Base-by-base conservation (phyloP, 1,140 invertebrate species). In the Macrobrachium rosenbergii region DNA sequence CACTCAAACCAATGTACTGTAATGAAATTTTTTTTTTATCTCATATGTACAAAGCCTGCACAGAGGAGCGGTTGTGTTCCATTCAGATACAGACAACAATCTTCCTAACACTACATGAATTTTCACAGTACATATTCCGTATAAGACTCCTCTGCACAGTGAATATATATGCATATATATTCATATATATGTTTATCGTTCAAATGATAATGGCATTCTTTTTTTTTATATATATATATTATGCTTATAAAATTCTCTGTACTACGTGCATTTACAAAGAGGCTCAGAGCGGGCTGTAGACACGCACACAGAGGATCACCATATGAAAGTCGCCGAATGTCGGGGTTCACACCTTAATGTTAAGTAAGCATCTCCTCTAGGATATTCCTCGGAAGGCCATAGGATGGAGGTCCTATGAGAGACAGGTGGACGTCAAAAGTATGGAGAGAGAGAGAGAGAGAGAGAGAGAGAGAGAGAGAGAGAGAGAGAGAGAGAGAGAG, bases 191-290 rank as follows among this genome's bases (percentile, higher is more conserved):
- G 21, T 3, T 45, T 63, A 67, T 67, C n/a, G 21, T 60, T 63
- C 63, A 81, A 45, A 81, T 63, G 63, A 81, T 67, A 60, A 81
- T 81, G 45, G 79, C 37, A n/a, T 43, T 81, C 28, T 37, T 3
- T 80, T 81, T 63, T 19, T n/a, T n/a, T n/a, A n/a, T n/a, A n/a
- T n/a, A n/a, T 63, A 64, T 16, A 81, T 81, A 63, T 80, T 81
- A 81, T 81, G 79, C 79, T 81, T 81, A 81, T 81, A 81, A 81
- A 81, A 81, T 67, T 81, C 79, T 81, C 79, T 63, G 63, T 60
- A 43, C 79, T 81, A 81, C 79, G 79, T 81, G 79, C 79, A 67
- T 81, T 81, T 81, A 81, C 79, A 81, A 81, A 81, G 79, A 81
- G 79, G 79, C 64, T 81, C 64, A 63, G 79, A 81, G 45, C 79